phyloP scores from a whole-genome alignment of 2,888 invertebrate genomes.

The Tipula helvola region DNA sequence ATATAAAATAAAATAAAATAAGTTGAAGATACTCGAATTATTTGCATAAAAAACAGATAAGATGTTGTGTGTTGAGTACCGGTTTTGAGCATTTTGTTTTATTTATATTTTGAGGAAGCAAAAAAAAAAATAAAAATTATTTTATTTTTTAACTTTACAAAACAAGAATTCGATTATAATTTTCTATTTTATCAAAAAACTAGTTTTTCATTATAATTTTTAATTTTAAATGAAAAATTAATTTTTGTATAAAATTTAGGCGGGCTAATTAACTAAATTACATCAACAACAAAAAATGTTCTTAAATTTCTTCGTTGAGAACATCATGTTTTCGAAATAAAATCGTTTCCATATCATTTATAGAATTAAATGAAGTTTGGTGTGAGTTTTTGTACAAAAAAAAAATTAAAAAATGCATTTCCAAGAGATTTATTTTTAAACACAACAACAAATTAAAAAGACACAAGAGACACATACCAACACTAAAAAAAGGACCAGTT shows the following conservation, averaged over 20 bases:
- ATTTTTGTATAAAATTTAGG: neutral
- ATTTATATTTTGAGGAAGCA: slow-evolving; percentile 6
- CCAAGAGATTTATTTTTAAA: neutral
- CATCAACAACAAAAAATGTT: neutral
- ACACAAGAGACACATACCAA: neutral
- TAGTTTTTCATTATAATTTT: neutral
- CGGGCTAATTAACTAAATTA: neutral
- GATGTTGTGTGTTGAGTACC: slow-evolving; percentile 5
- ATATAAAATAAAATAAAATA: neutral
- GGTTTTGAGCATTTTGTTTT: neutral
- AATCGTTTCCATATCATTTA: slow-evolving; percentile 6
- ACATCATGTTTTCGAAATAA: neutral
- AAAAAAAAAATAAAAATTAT: neutral
- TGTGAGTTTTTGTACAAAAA: neutral
- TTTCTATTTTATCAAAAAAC: slow-evolving; percentile 8
- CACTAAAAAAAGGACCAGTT: neutral
- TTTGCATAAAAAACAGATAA: slow-evolving; percentile 9
- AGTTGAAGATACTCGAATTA: slow-evolving; percentile 7
- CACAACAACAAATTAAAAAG: neutral
- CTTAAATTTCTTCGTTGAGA: neutral
- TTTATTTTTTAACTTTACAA: neutral
- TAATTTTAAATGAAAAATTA: neutral
- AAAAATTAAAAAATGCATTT: neutral
- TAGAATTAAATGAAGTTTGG: slow-evolving; percentile 6
- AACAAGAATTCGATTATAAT: slow-evolving; percentile 8